Evolutionary conservation across 2,113 vertebrate species (phyloP).

Genomic region (Pelodiscus sinensis): DNA sequence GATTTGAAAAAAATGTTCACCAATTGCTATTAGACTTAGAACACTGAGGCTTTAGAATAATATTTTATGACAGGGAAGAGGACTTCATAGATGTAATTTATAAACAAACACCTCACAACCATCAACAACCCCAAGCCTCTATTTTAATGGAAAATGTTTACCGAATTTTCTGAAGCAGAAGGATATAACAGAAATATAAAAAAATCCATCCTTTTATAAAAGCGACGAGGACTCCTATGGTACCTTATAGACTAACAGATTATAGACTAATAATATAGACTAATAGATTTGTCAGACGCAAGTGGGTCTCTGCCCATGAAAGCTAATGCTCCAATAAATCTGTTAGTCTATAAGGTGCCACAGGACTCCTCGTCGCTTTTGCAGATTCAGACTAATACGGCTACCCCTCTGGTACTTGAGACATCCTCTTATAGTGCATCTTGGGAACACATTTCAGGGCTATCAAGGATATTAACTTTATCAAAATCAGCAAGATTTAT

Average conservation of each 20-base stretch:
- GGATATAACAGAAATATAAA: background rate
- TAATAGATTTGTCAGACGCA: too few species aligned
- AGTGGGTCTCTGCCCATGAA: too few species aligned
- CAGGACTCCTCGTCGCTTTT: too few species aligned
- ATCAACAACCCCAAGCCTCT: background rate
- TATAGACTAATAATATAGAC: too few species aligned
- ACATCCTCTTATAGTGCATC: background rate
- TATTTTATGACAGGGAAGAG: background rate
- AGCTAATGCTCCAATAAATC: too few species aligned
- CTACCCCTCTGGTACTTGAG: too few species aligned
- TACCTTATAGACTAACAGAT: too few species aligned
- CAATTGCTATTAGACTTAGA: conserved; percentile 28
- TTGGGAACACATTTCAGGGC: background rate
- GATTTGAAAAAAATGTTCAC: conserved; percentile 13
- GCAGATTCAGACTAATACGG: too few species aligned
- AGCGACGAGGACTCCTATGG: too few species aligned
- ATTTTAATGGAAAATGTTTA: background rate
- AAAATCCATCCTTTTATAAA: background rate
- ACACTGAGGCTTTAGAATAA: background rate
- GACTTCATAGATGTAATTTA: background rate
- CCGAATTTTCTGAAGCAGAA: background rate
- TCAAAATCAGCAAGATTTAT: conserved; percentile 64
- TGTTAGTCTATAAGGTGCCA: too few species aligned
- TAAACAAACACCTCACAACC: background rate
- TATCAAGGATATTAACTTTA: conserved; percentile 35